Evolutionary conservation across 2,113 vertebrate species (phyloP), one percentile per base, ranked within the genome.

Genomic region (Pyrgilauda ruficollis): DNA sequence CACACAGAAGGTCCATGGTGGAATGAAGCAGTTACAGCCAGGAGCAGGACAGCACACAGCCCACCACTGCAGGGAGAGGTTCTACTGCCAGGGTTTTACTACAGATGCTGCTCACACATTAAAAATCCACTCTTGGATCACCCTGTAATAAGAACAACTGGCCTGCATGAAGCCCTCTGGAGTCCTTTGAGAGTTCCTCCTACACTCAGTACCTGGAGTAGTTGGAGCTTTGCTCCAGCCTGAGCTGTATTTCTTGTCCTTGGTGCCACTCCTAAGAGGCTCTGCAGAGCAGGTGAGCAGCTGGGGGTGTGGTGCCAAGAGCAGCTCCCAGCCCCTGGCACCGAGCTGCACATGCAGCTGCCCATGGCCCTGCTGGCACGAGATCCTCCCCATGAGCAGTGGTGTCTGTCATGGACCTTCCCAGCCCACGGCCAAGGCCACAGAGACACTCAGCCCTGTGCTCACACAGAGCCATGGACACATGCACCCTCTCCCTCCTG

Each of bases 391-490:
- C 30, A 15, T 0, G 6, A 52, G 73, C 63, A 44, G n/a, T 9
- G 4, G 6, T 15, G 11, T 67, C 47, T n/a, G 83, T 37, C 18
- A 8, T 0, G 0, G 66, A 9, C 64, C 41, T 35, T 43, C 20
- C 59, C 3, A n/a, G 43, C 33, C 10, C 20, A 13, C 1, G 4
- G 67, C 56, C 43, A 10, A 22, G 33, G 13, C 10, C 41, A 15
- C 35, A 59, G 50, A 26, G 27, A 3, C 22, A 12, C 69, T 70
- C 16, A 10, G 47, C 9, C 5, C 52, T 5, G 5, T 46, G 52
- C 21, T 39, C 8, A 1, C 6, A 5, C 1, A 0, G 24, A 31
- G 50, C 53, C 0, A 0, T 1, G 18, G 55, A 2, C 11, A 10
- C 11, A 0, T 7, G 46, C 11, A 3, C n/a, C 31, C 27, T 80